Evolutionary conservation across 2,888 invertebrate species (phyloP).

Genomic region (Pristionchus exspectatus): DNA sequence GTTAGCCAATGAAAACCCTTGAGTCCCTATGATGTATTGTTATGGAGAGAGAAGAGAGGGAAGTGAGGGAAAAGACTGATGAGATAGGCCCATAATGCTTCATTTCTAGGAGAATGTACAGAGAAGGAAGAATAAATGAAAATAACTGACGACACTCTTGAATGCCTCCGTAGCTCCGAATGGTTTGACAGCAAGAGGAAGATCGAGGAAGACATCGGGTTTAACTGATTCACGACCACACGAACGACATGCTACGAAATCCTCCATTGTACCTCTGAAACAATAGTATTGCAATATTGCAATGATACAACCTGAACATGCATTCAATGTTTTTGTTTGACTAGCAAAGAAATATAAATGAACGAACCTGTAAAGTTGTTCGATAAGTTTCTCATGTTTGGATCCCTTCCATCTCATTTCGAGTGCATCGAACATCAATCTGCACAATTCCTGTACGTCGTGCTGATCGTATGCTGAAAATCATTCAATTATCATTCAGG

Average conservation of each 20-base stretch:
- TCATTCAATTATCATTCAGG: background rate
- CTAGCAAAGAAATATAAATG: background rate
- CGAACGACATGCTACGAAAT: conserved; percentile 90
- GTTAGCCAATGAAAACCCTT: conserved; percentile 34
- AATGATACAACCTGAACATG: too few species aligned
- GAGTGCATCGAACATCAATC: conserved; percentile 92
- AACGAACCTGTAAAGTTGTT: conserved; percentile 85
- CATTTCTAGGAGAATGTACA: background rate
- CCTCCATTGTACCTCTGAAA: conserved; percentile 85
- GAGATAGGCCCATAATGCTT: conserved; percentile 39
- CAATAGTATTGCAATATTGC: background rate
- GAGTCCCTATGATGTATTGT: conserved; percentile 48
- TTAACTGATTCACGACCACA: conserved; percentile 89
- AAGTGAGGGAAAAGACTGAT: background rate
- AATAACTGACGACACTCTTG: conserved; percentile 85
- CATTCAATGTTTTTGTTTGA: background rate
- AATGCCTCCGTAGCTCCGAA: conserved; percentile 88
- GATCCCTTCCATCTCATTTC: conserved; percentile 88
- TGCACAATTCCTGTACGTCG: conserved; percentile 91
- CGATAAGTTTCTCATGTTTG: conserved; percentile 88
- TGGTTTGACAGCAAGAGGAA: conserved; percentile 89
- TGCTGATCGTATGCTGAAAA: conserved; percentile 90
- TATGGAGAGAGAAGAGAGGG: conserved; percentile 6
- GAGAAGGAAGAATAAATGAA: background rate
- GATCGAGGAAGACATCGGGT: conserved; percentile 89